Percentiles rank a stretch among this genome's conserved stretches.
These are phyloP conservation scores for Hyperoplus lanceolatus DNA, from an alignment of 2,797 vertebrate genomes.

Conservation along the genomic window DNA sequence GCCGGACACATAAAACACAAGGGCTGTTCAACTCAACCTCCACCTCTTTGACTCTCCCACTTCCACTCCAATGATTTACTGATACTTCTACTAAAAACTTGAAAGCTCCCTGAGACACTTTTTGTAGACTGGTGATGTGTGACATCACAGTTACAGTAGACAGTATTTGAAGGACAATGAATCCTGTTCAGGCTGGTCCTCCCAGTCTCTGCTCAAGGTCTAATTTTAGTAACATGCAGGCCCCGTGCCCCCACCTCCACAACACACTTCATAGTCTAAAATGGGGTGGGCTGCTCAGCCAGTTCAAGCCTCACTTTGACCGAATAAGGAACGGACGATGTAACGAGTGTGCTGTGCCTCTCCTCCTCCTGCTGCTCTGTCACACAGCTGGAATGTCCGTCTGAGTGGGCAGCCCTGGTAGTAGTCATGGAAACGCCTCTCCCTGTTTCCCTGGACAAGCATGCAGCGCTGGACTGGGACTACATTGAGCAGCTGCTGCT, in stretches of 20 bases:
- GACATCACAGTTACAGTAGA: constrained; percentile 30
- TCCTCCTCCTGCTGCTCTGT: constrained; percentile 62
- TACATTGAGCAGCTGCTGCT: background rate
- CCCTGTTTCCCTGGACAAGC: constrained; percentile 45
- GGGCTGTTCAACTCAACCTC: background rate
- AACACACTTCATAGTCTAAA: constrained; percentile 77
- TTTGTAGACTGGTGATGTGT: background rate
- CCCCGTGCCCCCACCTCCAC: constrained; percentile 57
- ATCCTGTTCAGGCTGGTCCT: constrained; percentile 60
- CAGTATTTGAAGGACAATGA: constrained; percentile 48
- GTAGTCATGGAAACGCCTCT: constrained; percentile 61
- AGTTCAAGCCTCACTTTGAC: constrained; percentile 81
- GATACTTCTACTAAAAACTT: background rate
- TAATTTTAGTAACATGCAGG: constrained; percentile 81
- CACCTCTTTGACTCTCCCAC: background rate
- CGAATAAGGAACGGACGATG: constrained; percentile 83
- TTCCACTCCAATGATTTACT: background rate
- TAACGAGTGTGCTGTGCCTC: constrained; percentile 42
- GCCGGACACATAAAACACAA: constrained; percentile 10
- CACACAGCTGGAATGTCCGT: constrained; percentile 75
- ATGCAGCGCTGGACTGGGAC: constrained; percentile 18
- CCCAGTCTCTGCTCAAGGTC: constrained; percentile 62
- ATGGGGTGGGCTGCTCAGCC: constrained; percentile 73
- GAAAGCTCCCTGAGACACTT: background rate
- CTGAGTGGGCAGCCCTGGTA: constrained; percentile 60